These are phyloP conservation scores for Urechis unicinctus DNA, from an alignment of 2,888 invertebrate genomes.

Conservation along the genomic window DNA sequence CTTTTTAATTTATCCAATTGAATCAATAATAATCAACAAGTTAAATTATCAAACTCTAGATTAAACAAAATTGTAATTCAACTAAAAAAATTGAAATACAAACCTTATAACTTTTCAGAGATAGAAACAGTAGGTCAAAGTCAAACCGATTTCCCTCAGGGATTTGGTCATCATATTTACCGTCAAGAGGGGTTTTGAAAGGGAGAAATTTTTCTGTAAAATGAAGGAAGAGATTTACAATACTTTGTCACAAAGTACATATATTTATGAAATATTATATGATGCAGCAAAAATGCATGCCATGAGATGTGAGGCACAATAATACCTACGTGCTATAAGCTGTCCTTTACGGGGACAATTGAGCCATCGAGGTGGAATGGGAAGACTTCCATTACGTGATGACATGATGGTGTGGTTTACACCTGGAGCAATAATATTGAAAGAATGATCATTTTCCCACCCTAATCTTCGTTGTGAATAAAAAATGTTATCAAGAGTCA, in stretches of 20 bases:
- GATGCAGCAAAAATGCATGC: too few relatives aligned
- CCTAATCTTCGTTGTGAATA: too few relatives aligned
- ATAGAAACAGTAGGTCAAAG: slow-evolving; percentile 78
- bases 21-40: not conserved
- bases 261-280: too few relatives aligned
- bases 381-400: slow-evolving; percentile 1
- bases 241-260: not conserved
- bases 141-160: slow-evolving; percentile 76
- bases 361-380: slow-evolving; percentile 52
- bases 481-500: too few relatives aligned
- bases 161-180: slow-evolving; percentile 75
- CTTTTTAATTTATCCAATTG: too few relatives aligned
- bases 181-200: slow-evolving; percentile 87
- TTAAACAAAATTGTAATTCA: too few relatives aligned
- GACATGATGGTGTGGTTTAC: too few relatives aligned
- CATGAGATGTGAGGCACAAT: too few relatives aligned
- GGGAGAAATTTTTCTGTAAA: slow-evolving; percentile 68
- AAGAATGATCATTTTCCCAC: too few relatives aligned
- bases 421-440: too few relatives aligned
- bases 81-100: slow-evolving; percentile 3
- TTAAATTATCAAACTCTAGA: not conserved
- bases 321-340: slow-evolving; percentile 35
- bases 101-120: slow-evolving; percentile 71
- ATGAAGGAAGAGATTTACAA: slow-evolving; percentile 2
- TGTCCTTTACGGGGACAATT: slow-evolving; percentile 53